Conservation (phyloP, 2,888 invertebrate genomes). For the Drosophila infuscata region DNA sequence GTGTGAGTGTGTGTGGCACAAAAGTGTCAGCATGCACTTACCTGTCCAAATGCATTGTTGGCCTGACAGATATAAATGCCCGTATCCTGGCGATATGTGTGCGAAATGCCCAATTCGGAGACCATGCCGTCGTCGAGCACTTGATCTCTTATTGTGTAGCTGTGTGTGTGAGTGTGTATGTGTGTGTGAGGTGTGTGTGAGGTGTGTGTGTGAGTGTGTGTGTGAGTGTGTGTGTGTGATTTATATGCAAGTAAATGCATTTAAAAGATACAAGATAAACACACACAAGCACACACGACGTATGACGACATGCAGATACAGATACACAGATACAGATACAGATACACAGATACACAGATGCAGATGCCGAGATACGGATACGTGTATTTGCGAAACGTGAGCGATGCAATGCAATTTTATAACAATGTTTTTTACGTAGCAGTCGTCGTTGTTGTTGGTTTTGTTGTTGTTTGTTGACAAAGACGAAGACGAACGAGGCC, state of each 20-base stretch:
- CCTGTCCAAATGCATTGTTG: conserved; percentile 95
- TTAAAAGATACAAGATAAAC: conserved; percentile 65
- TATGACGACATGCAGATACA: conserved; percentile 36
- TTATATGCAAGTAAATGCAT: conserved; percentile 82
- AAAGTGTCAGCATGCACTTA: conserved; percentile 84
- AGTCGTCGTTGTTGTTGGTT: conserved; percentile 46
- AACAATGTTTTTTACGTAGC: conserved; percentile 78
- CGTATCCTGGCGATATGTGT: conserved; percentile 94
- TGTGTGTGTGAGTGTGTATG: conserved; percentile 27
- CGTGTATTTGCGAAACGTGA: conserved; percentile 80
- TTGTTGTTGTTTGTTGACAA: conserved; percentile 66
- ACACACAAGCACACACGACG: conserved; percentile 21
- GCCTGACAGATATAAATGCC: conserved; percentile 95
- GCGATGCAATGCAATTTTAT: conserved; percentile 80
- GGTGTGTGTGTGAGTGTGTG: conserved; percentile 35
- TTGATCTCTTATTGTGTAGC: conserved; percentile 91
- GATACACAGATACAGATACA: conserved; percentile 38
- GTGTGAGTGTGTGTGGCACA: conserved; percentile 44
- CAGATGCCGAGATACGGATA: conserved; percentile 46
- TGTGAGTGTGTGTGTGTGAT: conserved; percentile 54
- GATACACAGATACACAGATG: conserved; percentile 20
- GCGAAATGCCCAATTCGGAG: conserved; percentile 93
- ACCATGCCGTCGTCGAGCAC: conserved; percentile 92
- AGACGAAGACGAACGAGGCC: conserved; percentile 78
- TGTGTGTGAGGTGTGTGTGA: conserved; percentile 23